Base-by-base conservation (phyloP, 2,113 vertebrate species). In the Ctenodactylus gundi region DNA sequence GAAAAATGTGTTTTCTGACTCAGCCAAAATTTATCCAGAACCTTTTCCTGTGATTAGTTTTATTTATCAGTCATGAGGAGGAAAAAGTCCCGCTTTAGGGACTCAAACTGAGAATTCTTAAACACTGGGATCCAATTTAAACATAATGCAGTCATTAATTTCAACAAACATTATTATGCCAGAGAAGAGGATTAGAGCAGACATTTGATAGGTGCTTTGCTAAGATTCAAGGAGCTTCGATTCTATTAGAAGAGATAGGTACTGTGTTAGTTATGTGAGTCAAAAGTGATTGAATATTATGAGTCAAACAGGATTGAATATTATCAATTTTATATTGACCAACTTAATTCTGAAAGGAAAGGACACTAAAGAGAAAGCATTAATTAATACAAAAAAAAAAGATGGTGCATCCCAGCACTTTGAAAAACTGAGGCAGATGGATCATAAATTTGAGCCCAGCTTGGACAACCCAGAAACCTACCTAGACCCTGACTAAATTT, bases 1-100 rank as follows among this genome's bases (percentile, higher is more conserved):
- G 39, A 87, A 87, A 73, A 73, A 49, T 93, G 41, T 41, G 9
- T 87, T 51, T 86, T 72, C 57, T 81, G 34, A 85, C 81, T 91
- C 34, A 83, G 39, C 20, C 18, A 85, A 85, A n/a, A 8, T 57
- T 73, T 49, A 53, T 55, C 64, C 49, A 88, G 27, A 75, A 36
- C 10, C 6, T 49, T 86, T 81, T 90, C 57, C 39, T 85, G 20
- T 4, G 21, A 46, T 2, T 78, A 17, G 51, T 13, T 65, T 83
- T 87, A 80, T 23, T 64, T 82, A 90, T 27, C 46, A 44, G 39
- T 51, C 8, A 53, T 88, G 1, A 78, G 7, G 18, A 58, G 7
- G 20, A 41, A 68, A 53, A 75, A 68, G 18, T 25, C 10, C 8
- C 39, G 83, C 3, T 80, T 92, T 84, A 77, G 60, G 53, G 31